A percentile compares a stretch with the other conserved stretches of the same genome.
Evolutionary conservation across 2,797 vertebrate species (phyloP).

Genomic region (Urophycis tenuis): DNA sequence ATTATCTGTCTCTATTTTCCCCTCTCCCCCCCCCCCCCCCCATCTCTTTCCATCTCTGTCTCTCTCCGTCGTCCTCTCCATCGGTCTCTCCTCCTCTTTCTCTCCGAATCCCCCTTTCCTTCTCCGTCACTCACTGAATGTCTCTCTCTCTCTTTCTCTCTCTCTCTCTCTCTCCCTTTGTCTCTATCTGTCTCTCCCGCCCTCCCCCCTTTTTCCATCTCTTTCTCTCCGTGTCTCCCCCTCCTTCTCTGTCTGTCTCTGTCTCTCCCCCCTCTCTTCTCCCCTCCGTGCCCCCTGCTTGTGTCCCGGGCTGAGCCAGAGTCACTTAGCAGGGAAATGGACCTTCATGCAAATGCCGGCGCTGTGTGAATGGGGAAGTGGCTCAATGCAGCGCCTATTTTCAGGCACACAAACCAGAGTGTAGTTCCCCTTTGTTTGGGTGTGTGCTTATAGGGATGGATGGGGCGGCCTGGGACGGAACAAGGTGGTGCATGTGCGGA

Average conservation of each 20-base stretch:
- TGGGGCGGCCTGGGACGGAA: conserved; percentile 50
- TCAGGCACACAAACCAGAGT: conserved; percentile 58
- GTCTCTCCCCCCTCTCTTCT: neutral
- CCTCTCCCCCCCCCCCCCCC: neutral
- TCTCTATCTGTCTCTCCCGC: neutral
- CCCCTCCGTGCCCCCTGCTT: neutral
- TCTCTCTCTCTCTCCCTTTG: neutral
- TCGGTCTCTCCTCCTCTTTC: neutral
- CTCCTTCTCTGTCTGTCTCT: neutral
- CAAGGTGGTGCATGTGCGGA: conserved; percentile 61
- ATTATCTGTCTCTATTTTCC: neutral
- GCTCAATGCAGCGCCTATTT: conserved; percentile 63
- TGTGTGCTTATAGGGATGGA: conserved; percentile 58
- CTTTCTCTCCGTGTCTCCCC: neutral
- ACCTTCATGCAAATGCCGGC: conserved; percentile 61
- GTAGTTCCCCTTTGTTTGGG: conserved; percentile 55
- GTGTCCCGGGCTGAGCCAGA: conserved; percentile 11
- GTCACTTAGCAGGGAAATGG: conserved; percentile 49
- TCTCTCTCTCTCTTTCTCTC: neutral
- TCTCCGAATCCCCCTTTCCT: neutral
- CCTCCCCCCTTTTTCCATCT: neutral
- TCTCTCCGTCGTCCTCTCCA: neutral
- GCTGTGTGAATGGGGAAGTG: conserved; percentile 57
- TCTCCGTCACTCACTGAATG: neutral
- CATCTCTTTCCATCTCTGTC: too few relatives aligned